phyloP scores from a whole-genome alignment of 2,113 vertebrate species.

The Garra rufa region DNA sequence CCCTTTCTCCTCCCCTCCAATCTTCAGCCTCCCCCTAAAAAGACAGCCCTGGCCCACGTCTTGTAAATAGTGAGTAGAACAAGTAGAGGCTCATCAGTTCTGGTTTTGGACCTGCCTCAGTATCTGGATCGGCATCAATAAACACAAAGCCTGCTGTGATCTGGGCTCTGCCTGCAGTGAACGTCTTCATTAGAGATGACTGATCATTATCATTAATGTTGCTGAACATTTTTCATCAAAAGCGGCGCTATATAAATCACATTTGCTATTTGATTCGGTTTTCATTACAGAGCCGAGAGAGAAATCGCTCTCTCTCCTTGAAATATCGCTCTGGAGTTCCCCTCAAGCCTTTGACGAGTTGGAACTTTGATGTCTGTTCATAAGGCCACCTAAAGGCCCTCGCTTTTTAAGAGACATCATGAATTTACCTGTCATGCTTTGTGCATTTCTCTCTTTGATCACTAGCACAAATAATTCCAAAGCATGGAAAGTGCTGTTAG shows the following conservation, averaged over 20 bases:
- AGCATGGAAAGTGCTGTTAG: slow-evolving; percentile 40
- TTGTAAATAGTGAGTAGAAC: slow-evolving; percentile 51
- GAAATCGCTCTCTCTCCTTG: neutral
- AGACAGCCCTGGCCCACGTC: slow-evolving; percentile 47
- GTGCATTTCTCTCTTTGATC: slow-evolving; percentile 22
- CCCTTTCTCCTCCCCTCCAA: slow-evolving; percentile 58
- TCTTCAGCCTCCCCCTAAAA: slow-evolving; percentile 26
- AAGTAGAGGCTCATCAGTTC: slow-evolving; percentile 46
- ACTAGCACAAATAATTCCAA: neutral
- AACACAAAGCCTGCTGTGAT: slow-evolving; percentile 44
- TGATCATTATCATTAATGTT: slow-evolving; percentile 30
- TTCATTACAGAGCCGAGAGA: slow-evolving; percentile 32
- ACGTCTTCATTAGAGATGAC: slow-evolving; percentile 28
- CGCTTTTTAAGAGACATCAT: slow-evolving; percentile 16
- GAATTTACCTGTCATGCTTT: slow-evolving; percentile 25
- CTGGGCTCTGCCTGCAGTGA: slow-evolving; percentile 24
- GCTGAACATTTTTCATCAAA: slow-evolving; percentile 43
- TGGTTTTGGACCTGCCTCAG: slow-evolving; percentile 42
- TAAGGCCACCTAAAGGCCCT: slow-evolving; percentile 22
- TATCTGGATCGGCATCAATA: slow-evolving; percentile 55
- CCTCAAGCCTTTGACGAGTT: slow-evolving; percentile 20
- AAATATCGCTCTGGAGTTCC: slow-evolving; percentile 31
- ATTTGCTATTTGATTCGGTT: slow-evolving; percentile 39
- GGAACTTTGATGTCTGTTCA: slow-evolving; percentile 37
- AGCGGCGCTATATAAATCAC: slow-evolving; percentile 28